phyloP scores from a whole-genome alignment of 1,140 invertebrate species.

The Ostrea edulis region DNA sequence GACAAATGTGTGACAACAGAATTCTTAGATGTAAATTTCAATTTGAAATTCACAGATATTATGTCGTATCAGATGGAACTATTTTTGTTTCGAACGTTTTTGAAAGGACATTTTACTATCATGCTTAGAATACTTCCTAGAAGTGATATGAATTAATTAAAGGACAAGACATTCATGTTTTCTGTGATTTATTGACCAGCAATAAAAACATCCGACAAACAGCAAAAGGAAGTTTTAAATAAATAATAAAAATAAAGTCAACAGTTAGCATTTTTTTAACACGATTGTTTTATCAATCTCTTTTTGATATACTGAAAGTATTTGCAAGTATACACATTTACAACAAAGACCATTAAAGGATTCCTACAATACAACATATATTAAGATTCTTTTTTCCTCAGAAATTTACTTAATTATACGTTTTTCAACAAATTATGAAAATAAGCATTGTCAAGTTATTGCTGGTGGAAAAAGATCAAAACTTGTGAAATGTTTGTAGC shows the following conservation, averaged over 20 bases:
- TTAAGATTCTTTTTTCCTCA: not conserved
- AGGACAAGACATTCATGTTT: not conserved
- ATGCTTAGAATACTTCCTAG: no score
- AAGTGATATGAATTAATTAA: not conserved
- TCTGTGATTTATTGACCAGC: not conserved
- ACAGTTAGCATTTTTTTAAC: not conserved
- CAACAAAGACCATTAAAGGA: not conserved
- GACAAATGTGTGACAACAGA: no score
- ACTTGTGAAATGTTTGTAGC: no score
- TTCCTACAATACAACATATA: not conserved
- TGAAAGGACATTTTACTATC: no score
- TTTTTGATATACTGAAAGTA: not conserved
- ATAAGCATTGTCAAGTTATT: no score
- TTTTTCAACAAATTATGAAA: no score
- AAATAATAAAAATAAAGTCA: not conserved
- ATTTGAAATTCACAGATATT: no score
- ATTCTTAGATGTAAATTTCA: no score
- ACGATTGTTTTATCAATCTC: not conserved
- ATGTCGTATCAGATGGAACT: no score
- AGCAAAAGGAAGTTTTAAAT: not conserved
- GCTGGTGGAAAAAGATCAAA: no score
- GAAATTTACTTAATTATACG: no score
- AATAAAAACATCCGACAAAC: constrained; percentile 2
- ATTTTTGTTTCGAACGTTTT: no score
- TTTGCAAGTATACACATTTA: not conserved